Conservation (phyloP, 1,140 invertebrate species). For the Aphidius gifuensis region DNA sequence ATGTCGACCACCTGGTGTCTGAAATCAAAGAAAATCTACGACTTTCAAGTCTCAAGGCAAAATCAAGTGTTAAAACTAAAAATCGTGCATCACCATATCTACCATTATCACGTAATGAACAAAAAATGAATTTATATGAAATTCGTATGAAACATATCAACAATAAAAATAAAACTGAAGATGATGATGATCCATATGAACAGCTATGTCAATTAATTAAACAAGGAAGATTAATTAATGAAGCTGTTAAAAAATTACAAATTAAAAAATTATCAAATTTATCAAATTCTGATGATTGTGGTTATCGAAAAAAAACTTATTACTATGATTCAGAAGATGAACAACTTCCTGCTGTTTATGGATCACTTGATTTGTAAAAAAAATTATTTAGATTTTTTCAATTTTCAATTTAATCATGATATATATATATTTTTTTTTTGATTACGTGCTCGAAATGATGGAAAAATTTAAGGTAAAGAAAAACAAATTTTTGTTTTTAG, state of each 20-base stretch:
- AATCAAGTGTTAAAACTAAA: conserved; percentile 43
- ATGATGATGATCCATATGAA: conserved; percentile 27
- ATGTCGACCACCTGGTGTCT: conserved; percentile 66
- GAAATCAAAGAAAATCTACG: conserved; percentile 69
- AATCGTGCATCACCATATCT: conserved; percentile 62
- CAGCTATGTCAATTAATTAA: conserved; percentile 13
- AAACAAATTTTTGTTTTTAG: too few species aligned
- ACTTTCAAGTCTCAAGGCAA: conserved; percentile 54
- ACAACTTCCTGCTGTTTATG: conserved; percentile 37
- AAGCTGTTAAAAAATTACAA: conserved; percentile 22
- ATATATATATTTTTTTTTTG: background rate
- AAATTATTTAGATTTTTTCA: too few species aligned
- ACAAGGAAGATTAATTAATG: conserved; percentile 18
- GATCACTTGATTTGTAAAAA: too few species aligned
- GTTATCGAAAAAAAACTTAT: conserved; percentile 56
- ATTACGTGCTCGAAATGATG: too few species aligned
- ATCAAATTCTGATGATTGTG: conserved; percentile 1
- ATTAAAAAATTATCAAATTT: conserved; percentile 16
- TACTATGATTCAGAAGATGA: conserved; percentile 36
- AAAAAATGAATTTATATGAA: conserved; percentile 47
- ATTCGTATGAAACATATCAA: conserved; percentile 33
- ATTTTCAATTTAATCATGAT: conserved; percentile 35
- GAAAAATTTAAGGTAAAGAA: too few species aligned
- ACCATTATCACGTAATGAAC: conserved; percentile 50
- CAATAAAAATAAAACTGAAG: conserved; percentile 9